Evolutionary conservation across 2,113 vertebrate species (phyloP), one percentile per base, ranked within the genome.

Genomic region (Heptranchias perlo): DNA sequence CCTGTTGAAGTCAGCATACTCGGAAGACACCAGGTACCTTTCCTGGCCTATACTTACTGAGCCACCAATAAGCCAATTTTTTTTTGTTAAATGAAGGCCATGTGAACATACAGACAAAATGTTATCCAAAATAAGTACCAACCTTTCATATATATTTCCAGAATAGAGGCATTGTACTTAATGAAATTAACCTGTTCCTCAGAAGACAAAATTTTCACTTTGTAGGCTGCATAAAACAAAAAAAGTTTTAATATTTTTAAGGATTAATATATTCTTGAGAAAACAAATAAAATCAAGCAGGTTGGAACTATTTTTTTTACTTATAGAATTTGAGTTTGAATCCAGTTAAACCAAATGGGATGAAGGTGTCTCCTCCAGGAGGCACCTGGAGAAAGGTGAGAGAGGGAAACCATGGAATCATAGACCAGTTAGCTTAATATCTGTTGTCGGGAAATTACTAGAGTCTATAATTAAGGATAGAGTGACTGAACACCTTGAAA

Each of bases 121-220:
- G 52, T 64, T 93, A 23, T 62, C 1, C 89, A 95, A 35, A 95
- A 52, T 67, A 94, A 94, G 47, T 28, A 95, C 97, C 97, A 96
- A 98, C 98, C 98, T 96, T 97, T 98, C 97, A 98, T 99, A 61
- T 98, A 98, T 91, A 98, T 96, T 69, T 98, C 97, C n/a, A 97
- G 96, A 1, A 99, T 97, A 47, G 58, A 96, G 94, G 98, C 98
- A 23, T 96, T 97, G 96, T 98, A 98, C 96, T 97, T 98, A 91
- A 98, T 96, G 96, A 99, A 99, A 97, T 97, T 97, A 73, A 98
- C 98, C 91, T 98, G 98, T 96, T 98, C 97, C 1, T 95, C 97
- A 10, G 96, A 96, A 5, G 98, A 98, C 44, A 96, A 97, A 96
- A 99, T 97, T 1, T 18, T 96, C 96, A 99, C 98, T 97, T 97